Percentiles rank a stretch among this genome's conserved stretches.
phyloP scores from a whole-genome alignment of 2,888 invertebrate species.

The Cerastoderma edule region DNA sequence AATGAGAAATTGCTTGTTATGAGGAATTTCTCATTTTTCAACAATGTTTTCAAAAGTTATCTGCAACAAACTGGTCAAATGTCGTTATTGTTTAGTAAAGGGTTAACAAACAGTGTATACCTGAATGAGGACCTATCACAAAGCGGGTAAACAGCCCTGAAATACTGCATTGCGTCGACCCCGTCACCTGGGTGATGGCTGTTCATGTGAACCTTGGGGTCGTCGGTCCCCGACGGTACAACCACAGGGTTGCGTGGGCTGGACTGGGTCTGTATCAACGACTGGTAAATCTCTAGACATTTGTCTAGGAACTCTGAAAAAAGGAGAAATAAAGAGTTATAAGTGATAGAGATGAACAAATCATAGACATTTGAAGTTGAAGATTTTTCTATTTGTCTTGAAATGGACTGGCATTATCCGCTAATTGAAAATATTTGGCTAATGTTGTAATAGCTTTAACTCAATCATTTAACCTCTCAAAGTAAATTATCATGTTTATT shows the following conservation, averaged over 20 bases:
- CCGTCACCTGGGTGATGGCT: slow-evolving; percentile 74
- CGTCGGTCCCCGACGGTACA: slow-evolving; percentile 79
- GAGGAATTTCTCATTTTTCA: too few species aligned
- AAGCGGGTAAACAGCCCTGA: slow-evolving; percentile 76
- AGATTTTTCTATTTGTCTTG: too few species aligned
- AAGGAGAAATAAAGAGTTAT: not conserved
- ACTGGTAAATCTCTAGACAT: slow-evolving; percentile 76
- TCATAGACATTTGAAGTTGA: too few species aligned
- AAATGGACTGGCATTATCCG: not conserved
- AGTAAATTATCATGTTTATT: too few species aligned
- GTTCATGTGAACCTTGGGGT: slow-evolving; percentile 69
- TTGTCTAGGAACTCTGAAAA: slow-evolving; percentile 81
- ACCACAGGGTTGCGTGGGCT: slow-evolving; percentile 81
- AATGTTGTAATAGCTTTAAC: too few species aligned
- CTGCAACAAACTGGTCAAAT: too few species aligned
- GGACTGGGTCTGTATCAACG: slow-evolving; percentile 74
- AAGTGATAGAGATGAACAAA: too few species aligned
- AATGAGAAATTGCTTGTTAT: too few species aligned
- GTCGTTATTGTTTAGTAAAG: too few species aligned
- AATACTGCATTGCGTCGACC: slow-evolving; percentile 81
- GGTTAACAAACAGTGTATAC: slow-evolving; percentile 58
- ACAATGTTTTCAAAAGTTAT: too few species aligned
- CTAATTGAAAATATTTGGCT: too few species aligned
- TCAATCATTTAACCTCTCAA: too few species aligned
- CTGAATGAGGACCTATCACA: slow-evolving; percentile 77